These are phyloP conservation scores for Epinotia nisella DNA, from an alignment of 2,888 invertebrate species.

Conservation along the genomic window DNA sequence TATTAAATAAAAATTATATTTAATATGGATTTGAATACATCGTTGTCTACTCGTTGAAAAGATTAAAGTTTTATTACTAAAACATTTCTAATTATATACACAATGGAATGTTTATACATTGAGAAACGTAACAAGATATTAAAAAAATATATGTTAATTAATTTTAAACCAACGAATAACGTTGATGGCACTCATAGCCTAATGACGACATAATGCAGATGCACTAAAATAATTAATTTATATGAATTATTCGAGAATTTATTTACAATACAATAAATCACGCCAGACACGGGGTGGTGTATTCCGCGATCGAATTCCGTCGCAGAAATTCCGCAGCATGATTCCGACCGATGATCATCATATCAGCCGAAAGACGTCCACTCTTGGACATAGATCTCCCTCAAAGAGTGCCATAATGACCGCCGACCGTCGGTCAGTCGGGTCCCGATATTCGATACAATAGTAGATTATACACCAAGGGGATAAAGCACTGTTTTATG, in stretches of 20 bases:
- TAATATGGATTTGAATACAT: constrained; percentile 59
- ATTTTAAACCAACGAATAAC: constrained; percentile 63
- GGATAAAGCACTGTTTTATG: too few species aligned
- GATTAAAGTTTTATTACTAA: constrained; percentile 48
- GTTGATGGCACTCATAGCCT: constrained; percentile 83
- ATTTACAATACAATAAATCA: constrained; percentile 30
- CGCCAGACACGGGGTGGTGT: neutral
- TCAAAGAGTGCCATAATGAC: too few species aligned
- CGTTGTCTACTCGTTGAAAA: constrained; percentile 58
- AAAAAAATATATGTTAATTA: constrained; percentile 48
- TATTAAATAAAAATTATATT: constrained; percentile 53
- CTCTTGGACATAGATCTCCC: too few species aligned
- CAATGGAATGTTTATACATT: constrained; percentile 45
- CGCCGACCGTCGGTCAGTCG: too few species aligned
- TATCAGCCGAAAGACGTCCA: too few species aligned
- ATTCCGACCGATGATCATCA: too few species aligned
- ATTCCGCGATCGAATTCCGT: too few species aligned
- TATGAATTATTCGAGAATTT: constrained; percentile 34
- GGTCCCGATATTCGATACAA: too few species aligned
- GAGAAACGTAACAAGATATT: constrained; percentile 42
- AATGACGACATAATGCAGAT: constrained; percentile 49
- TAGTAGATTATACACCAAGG: too few species aligned
- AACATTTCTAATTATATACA: constrained; percentile 44
- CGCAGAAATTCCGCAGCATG: too few species aligned
- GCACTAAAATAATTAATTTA: constrained; percentile 31